Percentiles rank a stretch among this genome's conserved stretches.
phyloP scores from a whole-genome alignment of 2,888 invertebrate species.

The Nudaria mundana region DNA sequence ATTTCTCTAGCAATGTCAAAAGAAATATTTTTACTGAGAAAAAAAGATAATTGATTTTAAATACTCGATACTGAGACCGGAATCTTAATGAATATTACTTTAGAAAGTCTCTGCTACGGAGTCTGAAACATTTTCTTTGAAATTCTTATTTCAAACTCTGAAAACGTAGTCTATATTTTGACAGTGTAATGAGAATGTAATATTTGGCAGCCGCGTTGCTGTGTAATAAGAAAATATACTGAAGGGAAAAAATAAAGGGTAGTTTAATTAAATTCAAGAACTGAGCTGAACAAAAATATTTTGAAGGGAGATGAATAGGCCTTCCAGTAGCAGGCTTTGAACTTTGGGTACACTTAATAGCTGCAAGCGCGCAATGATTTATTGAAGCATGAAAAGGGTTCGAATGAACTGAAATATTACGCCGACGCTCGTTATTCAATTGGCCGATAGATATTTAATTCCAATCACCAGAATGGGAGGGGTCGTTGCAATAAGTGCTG shows the following conservation, averaged over 20 bases:
- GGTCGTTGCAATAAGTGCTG: too few relatives aligned
- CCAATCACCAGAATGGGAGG: too few relatives aligned
- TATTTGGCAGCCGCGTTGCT: not conserved
- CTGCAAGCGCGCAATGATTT: conserved; percentile 53
- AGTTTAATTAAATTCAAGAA: conserved; percentile 22
- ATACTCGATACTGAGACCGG: conserved; percentile 18
- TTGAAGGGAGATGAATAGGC: conserved; percentile 54
- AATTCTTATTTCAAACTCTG: too few relatives aligned
- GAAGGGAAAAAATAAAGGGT: not conserved
- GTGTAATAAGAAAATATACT: conserved; percentile 1
- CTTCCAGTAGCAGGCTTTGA: conserved; percentile 23
- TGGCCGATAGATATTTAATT: too few relatives aligned
- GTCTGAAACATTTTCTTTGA: too few relatives aligned
- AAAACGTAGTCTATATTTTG: too few relatives aligned
- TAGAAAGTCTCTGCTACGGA: too few relatives aligned
- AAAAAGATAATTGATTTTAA: conserved; percentile 34
- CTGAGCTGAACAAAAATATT: conserved; percentile 32
- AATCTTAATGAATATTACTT: too few relatives aligned
- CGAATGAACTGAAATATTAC: conserved; percentile 73
- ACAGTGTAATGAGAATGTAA: not conserved
- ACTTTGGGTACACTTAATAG: conserved; percentile 14
- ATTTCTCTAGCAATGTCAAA: conserved; percentile 39
- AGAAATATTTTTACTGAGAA: conserved; percentile 26
- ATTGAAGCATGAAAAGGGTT: conserved; percentile 77
- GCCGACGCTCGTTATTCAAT: conserved; percentile 68